Evolutionary conservation across 1,140 invertebrate species (phyloP).

Genomic region (Philopotamus ludificatus): DNA sequence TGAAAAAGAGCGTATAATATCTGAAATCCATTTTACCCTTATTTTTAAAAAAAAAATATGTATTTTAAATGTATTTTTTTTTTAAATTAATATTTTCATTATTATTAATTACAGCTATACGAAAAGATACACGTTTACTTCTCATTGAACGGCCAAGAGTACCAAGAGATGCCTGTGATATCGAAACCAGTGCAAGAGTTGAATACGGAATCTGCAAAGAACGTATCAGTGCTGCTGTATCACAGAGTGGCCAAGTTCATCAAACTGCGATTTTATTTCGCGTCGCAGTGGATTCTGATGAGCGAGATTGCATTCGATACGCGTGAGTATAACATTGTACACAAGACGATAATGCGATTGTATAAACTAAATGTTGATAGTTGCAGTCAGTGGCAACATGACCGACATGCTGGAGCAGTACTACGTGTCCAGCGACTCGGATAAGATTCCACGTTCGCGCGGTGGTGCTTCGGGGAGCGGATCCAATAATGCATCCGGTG

Average conservation of each 20-base stretch:
- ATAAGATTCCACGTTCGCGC: constrained; percentile 38
- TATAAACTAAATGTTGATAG: constrained; percentile 44
- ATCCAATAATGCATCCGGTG: constrained; percentile 39
- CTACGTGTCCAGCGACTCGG: constrained; percentile 46
- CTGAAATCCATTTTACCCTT: too few relatives aligned
- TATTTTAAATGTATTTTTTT: neutral
- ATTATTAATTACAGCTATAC: constrained; percentile 64
- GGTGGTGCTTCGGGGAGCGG: constrained; percentile 34
- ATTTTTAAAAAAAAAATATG: constrained; percentile 7
- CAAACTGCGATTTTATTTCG: constrained; percentile 75
- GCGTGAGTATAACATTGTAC: constrained; percentile 55
- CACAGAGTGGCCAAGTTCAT: constrained; percentile 75
- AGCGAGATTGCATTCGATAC: constrained; percentile 82
- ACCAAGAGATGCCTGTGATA: constrained; percentile 59
- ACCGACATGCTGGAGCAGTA: constrained; percentile 53
- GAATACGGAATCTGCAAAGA: constrained; percentile 65
- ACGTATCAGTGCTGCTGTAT: constrained; percentile 71
- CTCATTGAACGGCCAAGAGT: constrained; percentile 74
- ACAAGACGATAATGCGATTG: too few relatives aligned
- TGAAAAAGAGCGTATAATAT: too few relatives aligned
- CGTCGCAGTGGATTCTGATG: constrained; percentile 84
- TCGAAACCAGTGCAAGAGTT: constrained; percentile 57
- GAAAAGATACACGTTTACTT: constrained; percentile 71
- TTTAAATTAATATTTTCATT: constrained; percentile 7
- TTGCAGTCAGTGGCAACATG: constrained; percentile 50